Evolutionary conservation across 2,113 vertebrate species (phyloP).

Genomic region (Hydropotes inermis): DNA sequence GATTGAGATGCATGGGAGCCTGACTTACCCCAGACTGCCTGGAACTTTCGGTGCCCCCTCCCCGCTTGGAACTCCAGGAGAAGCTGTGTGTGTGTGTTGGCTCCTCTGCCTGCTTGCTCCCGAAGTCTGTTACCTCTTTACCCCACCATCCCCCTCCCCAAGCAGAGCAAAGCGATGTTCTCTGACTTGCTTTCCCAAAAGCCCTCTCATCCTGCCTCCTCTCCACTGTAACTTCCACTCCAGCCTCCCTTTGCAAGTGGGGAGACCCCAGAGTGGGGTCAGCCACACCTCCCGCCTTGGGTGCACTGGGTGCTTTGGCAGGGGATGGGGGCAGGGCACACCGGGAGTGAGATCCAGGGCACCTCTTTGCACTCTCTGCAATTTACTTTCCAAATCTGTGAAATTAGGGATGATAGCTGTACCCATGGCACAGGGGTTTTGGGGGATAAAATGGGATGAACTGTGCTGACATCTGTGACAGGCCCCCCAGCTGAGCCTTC

Average conservation of each 20-base stretch:
- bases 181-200: neutral
- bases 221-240: too few species aligned
- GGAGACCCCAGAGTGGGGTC: neutral
- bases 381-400: neutral
- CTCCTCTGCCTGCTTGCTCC: neutral
- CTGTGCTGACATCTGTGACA: too few species aligned
- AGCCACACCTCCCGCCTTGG: rapidly evolving
- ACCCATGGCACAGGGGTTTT: neutral
- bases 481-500: neutral
- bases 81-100: neutral
- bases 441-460: neutral
- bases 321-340: rapidly evolving
- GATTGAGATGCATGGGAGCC: neutral
- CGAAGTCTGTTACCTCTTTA: neutral
- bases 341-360: neutral
- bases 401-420: neutral
- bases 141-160: too few species aligned
- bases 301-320: too few species aligned
- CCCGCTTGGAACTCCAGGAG: rapidly evolving
- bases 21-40: neutral
- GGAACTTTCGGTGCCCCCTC: rapidly evolving
- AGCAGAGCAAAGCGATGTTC: neutral
- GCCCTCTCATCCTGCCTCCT: neutral
- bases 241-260: neutral
- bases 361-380: neutral